Base-by-base conservation (phyloP, 2,888 invertebrate genomes). In the Lapara coniferarum region DNA sequence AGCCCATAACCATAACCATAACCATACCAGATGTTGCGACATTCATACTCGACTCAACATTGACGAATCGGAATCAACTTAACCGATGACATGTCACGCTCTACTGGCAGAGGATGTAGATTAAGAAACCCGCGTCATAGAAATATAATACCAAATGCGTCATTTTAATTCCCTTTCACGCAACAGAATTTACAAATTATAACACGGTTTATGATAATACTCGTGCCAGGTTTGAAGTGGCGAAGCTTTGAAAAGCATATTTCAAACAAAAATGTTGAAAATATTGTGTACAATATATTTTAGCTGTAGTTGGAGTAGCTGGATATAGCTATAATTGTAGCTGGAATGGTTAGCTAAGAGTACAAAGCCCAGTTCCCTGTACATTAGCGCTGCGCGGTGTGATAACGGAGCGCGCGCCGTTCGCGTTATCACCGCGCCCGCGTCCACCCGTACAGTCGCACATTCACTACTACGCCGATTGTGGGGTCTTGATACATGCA, bases 361-460 rank as follows among this genome's bases (percentile, higher is more conserved):
- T 63, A 69, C 68, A 69, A 69, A 69, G 68, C 68, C 44, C 53
- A 69, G 68, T 69, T 69, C 59, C 52, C 59, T 63, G 70, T 68
- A 55, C 70, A 68, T 70, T 70, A 70, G 68, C 66, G 70, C 56
- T 56, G 49, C 56, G 49, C 63, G 63, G 25, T 68, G 82, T 91
- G 92, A 92, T 92, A 92, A 90, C 88, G 86, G 85, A 85, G 81
- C 78, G 78, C 77, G 78, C 78, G 72, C 69, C 72, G 77, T 68
- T 81, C 81, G 82, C 85, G 87, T 91, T 91, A 92, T 92, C 92
- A 92, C 88, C 85, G 89, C 89, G 88, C 89, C 89, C 85, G 84
- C 81, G 89, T 86, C 89, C 89, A 87, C 88, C 84, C 83, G 84
- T 78, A 85, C 89, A 87, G 88, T 88, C 74, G 73, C 91, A 92